phyloP scores from a whole-genome alignment of 2,888 invertebrate species.

The Sepiola atlantica region DNA sequence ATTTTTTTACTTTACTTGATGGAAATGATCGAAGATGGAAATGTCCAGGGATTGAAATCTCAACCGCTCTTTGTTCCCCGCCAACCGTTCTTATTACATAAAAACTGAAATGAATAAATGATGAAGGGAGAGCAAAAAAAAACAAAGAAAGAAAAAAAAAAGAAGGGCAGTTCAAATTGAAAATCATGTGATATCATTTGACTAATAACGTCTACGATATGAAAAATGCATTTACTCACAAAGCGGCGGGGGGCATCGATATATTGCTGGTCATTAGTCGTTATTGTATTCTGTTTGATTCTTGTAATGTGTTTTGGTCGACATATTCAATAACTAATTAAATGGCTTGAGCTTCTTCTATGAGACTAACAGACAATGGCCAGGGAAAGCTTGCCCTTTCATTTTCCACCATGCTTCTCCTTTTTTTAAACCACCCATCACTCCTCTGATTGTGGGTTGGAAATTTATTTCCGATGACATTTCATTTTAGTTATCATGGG shows the following conservation, averaged over 20 bases:
- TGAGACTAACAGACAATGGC: neutral
- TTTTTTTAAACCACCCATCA: neutral
- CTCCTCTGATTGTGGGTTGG: neutral
- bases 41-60: neutral
- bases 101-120: neutral
- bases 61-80: neutral
- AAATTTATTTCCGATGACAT: neutral
- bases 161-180: too few relatives aligned
- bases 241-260: neutral
- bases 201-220: neutral
- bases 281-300: neutral
- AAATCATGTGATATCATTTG: neutral
- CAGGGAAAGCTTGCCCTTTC: neutral
- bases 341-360: neutral
- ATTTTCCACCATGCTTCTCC: neutral
- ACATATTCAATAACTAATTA: neutral
- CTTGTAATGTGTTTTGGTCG: neutral
- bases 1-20: too few relatives aligned
- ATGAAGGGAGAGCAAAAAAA: neutral
- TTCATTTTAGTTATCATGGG: neutral
- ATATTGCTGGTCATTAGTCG: neutral
- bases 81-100: neutral
- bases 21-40: too few relatives aligned
- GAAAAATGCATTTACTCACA: neutral
- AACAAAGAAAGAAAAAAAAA: too few relatives aligned